These are phyloP conservation scores for Psix sp. DNA, from an alignment of 1,140 invertebrate species.

Conservation along the genomic window DNA sequence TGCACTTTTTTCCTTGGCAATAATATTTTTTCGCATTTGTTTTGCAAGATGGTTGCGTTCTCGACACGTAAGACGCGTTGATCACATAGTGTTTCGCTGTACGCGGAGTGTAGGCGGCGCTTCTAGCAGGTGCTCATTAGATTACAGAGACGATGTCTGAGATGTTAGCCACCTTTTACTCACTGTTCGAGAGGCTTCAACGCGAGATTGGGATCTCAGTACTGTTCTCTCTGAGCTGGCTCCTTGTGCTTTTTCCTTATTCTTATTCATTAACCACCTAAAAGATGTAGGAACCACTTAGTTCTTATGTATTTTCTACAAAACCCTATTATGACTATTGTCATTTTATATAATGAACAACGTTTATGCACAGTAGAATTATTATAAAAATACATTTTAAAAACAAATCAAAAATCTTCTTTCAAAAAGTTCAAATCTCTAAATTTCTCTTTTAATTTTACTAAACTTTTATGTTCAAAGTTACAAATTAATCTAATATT, in stretches of 20 bases:
- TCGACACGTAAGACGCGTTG: constrained; percentile 55
- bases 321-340: constrained; percentile 46
- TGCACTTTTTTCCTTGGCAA: constrained; percentile 6
- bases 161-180: constrained; percentile 74
- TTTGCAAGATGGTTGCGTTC: constrained; percentile 55
- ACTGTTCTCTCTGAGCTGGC: constrained; percentile 53
- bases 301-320: constrained; percentile 38
- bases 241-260: constrained; percentile 36
- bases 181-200: constrained; percentile 71
- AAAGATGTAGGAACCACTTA: constrained; percentile 31
- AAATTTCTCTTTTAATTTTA: too few relatives aligned
- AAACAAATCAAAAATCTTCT: too few relatives aligned
- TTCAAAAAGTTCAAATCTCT: constrained; percentile 16
- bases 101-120: constrained; percentile 69
- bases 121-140: constrained; percentile 74
- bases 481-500: too few relatives aligned
- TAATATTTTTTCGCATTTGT: constrained; percentile 34
- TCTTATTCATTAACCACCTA: constrained; percentile 53
- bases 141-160: constrained; percentile 73
- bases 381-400: too few relatives aligned
- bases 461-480: too few relatives aligned
- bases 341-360: constrained; percentile 54
- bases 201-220: constrained; percentile 70
- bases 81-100: constrained; percentile 64
- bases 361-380: too few relatives aligned